These are phyloP conservation scores for Drosophila dunni DNA, from an alignment of 1,140 invertebrate species.

Conservation along the genomic window DNA sequence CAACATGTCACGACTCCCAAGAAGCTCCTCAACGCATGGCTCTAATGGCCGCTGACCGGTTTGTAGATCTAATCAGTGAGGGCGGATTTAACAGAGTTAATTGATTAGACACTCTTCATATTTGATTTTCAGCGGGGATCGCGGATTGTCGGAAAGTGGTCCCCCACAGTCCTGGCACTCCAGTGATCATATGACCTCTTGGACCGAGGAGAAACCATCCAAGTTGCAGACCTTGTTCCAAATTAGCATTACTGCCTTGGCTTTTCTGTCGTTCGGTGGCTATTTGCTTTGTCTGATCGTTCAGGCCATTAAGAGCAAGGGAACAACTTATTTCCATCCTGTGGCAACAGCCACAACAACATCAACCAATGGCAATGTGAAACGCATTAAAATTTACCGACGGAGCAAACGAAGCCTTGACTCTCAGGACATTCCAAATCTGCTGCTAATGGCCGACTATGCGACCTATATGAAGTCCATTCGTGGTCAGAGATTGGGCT, in stretches of 20 bases:
- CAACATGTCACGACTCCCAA: not conserved
- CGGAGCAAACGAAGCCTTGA: conserved; percentile 52
- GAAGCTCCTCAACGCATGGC: conserved; percentile 58
- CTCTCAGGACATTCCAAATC: not conserved
- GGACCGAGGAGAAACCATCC: conserved; percentile 85
- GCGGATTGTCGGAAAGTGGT: conserved; percentile 17
- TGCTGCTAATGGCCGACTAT: conserved; percentile 52
- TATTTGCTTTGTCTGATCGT: conserved; percentile 91
- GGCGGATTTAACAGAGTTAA: too few relatives aligned
- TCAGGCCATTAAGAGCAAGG: conserved; percentile 87
- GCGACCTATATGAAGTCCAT: conserved; percentile 46
- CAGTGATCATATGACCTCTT: conserved; percentile 46
- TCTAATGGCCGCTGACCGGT: conserved; percentile 68
- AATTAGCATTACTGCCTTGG: conserved; percentile 89
- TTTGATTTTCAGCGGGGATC: conserved; percentile 32
- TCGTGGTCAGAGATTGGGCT: conserved; percentile 5
- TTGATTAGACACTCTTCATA: not conserved
- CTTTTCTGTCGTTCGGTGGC: conserved; percentile 92
- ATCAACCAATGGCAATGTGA: conserved; percentile 56
- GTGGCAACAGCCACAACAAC: conserved; percentile 79
- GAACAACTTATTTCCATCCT: conserved; percentile 78
- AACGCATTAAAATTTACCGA: conserved; percentile 79
- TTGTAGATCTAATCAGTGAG: not conserved
- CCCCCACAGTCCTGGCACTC: conserved; percentile 31
- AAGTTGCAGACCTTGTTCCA: conserved; percentile 89